These are phyloP conservation scores for Margaritifera margaritifera DNA, from an alignment of 2,888 invertebrate species.

Conservation along the genomic window DNA sequence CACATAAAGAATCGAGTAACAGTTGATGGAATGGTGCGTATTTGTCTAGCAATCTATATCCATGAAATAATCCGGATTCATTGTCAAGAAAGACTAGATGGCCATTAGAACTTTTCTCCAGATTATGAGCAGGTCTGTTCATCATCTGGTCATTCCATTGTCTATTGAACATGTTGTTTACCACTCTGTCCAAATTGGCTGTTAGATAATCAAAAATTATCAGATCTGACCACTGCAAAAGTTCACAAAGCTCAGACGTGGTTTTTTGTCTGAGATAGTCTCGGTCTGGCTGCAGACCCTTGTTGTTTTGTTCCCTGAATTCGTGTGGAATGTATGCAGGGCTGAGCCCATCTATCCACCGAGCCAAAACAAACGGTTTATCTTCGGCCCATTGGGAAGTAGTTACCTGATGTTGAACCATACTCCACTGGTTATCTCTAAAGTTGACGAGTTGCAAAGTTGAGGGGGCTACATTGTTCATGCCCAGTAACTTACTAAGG, in stretches of 20 bases:
- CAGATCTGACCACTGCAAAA: conserved; percentile 90
- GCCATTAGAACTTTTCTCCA: conserved; percentile 81
- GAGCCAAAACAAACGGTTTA: conserved; percentile 82
- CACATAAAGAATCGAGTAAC: conserved; percentile 85
- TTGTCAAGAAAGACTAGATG: conserved; percentile 84
- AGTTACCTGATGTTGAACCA: conserved; percentile 78
- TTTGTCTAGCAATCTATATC: conserved; percentile 87
- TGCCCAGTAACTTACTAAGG: conserved; percentile 82
- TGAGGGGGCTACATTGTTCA: conserved; percentile 83
- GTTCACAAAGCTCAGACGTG: conserved; percentile 52
- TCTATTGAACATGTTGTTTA: conserved; percentile 90
- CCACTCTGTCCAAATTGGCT: conserved; percentile 90
- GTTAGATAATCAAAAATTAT: conserved; percentile 91
- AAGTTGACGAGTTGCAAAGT: conserved; percentile 79
- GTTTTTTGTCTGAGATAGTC: too few relatives aligned
- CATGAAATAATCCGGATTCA: conserved; percentile 81
- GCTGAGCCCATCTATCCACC: conserved; percentile 81
- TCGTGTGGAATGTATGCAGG: conserved; percentile 85
- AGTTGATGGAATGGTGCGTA: conserved; percentile 87
- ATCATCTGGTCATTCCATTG: conserved; percentile 93
- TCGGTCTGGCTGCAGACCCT: too few relatives aligned
- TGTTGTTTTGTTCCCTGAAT: conserved; percentile 78
- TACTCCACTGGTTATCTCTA: conserved; percentile 72
- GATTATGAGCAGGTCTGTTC: conserved; percentile 90
- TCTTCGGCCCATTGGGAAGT: conserved; percentile 86